These are phyloP conservation scores for Euthynnus affinis DNA, from an alignment of 2,797 vertebrate genomes.

Conservation along the genomic window DNA sequence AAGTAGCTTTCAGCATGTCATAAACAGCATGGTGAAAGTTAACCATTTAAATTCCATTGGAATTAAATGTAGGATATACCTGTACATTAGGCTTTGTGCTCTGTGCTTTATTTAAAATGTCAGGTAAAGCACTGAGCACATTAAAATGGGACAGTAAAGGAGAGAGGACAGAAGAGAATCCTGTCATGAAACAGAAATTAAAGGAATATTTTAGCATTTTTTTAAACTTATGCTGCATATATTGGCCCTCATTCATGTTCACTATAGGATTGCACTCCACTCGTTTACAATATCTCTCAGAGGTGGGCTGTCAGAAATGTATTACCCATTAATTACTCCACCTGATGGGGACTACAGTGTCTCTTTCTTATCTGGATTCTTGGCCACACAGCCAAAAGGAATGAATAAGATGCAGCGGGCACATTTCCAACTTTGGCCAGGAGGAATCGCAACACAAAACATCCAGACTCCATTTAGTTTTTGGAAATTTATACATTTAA, in stretches of 20 bases:
- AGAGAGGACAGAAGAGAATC: neutral
- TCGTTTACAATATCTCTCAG: constrained; percentile 10
- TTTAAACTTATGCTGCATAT: constrained; percentile 1
- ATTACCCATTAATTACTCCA: constrained; percentile 31
- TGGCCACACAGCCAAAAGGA: constrained; percentile 31
- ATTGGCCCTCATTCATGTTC: constrained; percentile 10
- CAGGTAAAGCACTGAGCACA: constrained; percentile 2
- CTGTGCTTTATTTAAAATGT: neutral
- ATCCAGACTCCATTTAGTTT: constrained; percentile 25
- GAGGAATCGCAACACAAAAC: constrained; percentile 18
- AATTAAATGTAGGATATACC: neutral
- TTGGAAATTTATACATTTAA: constrained; percentile 31
- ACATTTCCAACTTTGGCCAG: constrained; percentile 17
- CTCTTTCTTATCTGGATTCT: constrained; percentile 17
- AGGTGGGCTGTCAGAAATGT: constrained; percentile 16
- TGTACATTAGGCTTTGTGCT: neutral
- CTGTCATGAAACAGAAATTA: neutral
- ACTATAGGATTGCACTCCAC: neutral
- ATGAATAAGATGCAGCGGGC: constrained; percentile 22
- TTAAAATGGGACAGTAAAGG: neutral
- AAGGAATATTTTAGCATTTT: neutral
- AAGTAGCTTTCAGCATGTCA: neutral
- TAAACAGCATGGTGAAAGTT: neutral
- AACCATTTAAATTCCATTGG: constrained; percentile 7
- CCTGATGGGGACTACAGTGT: neutral